Conservation (phyloP, 2,888 invertebrate genomes). For the Apamea monoglypha region DNA sequence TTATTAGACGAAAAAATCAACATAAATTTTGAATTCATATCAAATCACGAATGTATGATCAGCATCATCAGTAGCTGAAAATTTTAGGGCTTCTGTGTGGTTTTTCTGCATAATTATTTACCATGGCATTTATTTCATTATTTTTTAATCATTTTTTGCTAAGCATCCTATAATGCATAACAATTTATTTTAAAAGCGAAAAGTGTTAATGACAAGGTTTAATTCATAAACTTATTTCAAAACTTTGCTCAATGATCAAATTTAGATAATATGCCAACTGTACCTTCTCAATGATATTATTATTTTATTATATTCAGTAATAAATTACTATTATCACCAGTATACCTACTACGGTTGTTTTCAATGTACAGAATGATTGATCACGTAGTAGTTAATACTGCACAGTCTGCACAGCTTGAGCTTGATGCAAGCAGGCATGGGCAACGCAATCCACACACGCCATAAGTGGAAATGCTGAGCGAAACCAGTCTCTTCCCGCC, state of each 20-base stretch:
- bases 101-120: neutral
- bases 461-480: slow-evolving; percentile 82
- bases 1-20: slow-evolving; percentile 35
- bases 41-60: slow-evolving; percentile 16
- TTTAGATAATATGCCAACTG: neutral
- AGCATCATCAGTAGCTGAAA: slow-evolving; percentile 6
- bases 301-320: slow-evolving; percentile 27
- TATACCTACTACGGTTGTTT: slow-evolving; percentile 36
- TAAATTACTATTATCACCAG: slow-evolving; percentile 43
- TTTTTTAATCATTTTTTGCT: neutral
- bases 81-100: neutral
- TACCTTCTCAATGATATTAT: neutral
- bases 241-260: neutral
- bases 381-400: slow-evolving; percentile 73
- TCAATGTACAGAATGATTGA: slow-evolving; percentile 71
- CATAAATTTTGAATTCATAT: slow-evolving; percentile 38
- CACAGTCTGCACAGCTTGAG: slow-evolving; percentile 68
- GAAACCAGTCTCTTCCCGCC: slow-evolving; percentile 81
- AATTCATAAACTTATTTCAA: neutral
- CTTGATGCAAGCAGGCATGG: slow-evolving; percentile 65
- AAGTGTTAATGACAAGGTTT: neutral
- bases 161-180: neutral
- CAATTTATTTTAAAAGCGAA: neutral
- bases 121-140: no score
- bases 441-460: slow-evolving; percentile 73